Evolutionary conservation across 2,888 invertebrate species (phyloP).

Genomic region (Prosopocoilus inquinatus): DNA sequence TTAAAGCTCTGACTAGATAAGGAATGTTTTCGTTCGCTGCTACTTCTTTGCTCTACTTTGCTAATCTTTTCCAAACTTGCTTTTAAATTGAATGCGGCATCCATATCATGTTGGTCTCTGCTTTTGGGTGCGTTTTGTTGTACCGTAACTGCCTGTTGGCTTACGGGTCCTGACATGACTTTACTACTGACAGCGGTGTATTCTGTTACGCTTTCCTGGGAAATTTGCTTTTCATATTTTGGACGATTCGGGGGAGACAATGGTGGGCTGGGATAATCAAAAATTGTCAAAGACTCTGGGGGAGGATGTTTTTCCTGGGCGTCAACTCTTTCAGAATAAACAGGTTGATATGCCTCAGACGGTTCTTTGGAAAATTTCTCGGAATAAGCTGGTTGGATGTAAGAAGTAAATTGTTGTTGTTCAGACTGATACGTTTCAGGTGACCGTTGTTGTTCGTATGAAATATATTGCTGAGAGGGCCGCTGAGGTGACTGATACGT

Average conservation of each 20-base stretch:
- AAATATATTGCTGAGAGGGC: too few relatives aligned
- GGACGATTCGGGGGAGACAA: constrained; percentile 17
- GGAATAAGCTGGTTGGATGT: too few relatives aligned
- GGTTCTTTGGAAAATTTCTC: too few relatives aligned
- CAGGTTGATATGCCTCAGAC: constrained; percentile 11
- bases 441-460: background rate
- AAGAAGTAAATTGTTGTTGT: background rate
- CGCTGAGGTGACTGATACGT: too few relatives aligned
- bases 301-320: too few relatives aligned
- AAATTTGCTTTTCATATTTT: constrained; percentile 39
- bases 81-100: constrained; percentile 54
- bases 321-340: constrained; percentile 15
- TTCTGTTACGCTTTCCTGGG: constrained; percentile 45
- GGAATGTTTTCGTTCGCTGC: constrained; percentile 5
- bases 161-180: constrained; percentile 74
- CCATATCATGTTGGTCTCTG: constrained; percentile 57
- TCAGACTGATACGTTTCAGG: background rate
- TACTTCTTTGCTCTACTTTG: constrained; percentile 27
- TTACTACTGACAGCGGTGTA: constrained; percentile 65
- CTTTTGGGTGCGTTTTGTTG: constrained; percentile 56
- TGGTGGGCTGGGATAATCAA: constrained; percentile 1
- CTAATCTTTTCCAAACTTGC: constrained; percentile 57
- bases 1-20: background rate
- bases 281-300: constrained; percentile 2
- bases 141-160: constrained; percentile 68